phyloP scores from a whole-genome alignment of 2,797 vertebrate genomes.

The Enteromius argenteus region DNA sequence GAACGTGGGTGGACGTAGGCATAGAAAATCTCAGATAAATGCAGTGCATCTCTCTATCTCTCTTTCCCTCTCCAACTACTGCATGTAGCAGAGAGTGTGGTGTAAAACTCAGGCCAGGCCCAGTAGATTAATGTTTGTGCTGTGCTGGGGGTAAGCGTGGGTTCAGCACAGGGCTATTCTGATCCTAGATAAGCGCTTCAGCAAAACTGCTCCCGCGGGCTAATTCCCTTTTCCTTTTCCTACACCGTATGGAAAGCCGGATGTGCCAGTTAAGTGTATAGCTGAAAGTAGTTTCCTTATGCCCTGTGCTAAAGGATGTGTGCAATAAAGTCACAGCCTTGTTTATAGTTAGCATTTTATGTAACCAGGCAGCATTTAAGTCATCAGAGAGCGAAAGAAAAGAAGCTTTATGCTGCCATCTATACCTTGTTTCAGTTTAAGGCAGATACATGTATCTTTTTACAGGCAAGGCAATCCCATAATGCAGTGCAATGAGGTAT shows the following conservation, averaged over 20 bases:
- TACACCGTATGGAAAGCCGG: slow-evolving; percentile 52
- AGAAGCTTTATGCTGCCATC: not conserved
- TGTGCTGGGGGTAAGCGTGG: slow-evolving; percentile 41
- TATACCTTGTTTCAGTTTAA: not conserved
- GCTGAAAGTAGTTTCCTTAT: slow-evolving; percentile 16
- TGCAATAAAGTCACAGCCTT: not conserved
- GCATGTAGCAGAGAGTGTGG: slow-evolving; percentile 19
- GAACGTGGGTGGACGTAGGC: slow-evolving; percentile 45
- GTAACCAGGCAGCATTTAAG: not conserved
- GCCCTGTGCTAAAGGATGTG: not conserved
- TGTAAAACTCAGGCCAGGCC: slow-evolving; percentile 12
- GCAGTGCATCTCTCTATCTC: slow-evolving; percentile 36
- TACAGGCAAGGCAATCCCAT: not conserved
- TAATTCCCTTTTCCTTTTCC: slow-evolving; percentile 56
- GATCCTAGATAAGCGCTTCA: slow-evolving; percentile 57
- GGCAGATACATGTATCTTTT: not conserved
- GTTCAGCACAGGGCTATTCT: slow-evolving; percentile 58
- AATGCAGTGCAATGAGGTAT: not conserved
- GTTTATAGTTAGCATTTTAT: slow-evolving; percentile 2
- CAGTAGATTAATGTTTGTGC: slow-evolving; percentile 35
- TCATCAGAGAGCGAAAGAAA: not conserved
- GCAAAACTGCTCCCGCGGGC: slow-evolving; percentile 53
- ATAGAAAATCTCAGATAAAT: slow-evolving; percentile 49
- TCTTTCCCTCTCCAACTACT: slow-evolving; percentile 19
- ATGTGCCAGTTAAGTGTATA: slow-evolving; percentile 14